Conservation (phyloP, 2,797 vertebrate genomes). For the Distichodus sexfasciatus region DNA sequence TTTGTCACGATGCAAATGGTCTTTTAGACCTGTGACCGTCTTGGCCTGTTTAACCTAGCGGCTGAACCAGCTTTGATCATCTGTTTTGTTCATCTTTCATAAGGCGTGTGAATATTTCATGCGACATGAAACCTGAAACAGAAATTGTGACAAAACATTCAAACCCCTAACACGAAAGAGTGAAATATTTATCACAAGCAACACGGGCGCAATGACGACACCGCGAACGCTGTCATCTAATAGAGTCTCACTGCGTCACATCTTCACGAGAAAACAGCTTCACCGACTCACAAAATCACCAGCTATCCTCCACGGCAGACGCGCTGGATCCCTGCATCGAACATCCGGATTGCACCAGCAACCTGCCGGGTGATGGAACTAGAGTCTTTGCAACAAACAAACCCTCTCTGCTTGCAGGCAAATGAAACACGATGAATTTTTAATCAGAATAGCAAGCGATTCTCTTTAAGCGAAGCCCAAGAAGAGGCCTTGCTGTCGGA, state of each 20-base stretch:
- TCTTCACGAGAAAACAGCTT: not conserved
- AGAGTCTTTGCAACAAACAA: slow-evolving; percentile 62
- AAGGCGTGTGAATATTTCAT: not conserved
- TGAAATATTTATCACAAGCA: not conserved
- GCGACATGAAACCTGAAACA: not conserved
- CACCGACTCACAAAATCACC: no score
- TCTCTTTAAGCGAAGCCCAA: slow-evolving; percentile 67
- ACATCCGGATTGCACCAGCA: not conserved
- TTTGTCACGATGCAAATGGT: no score
- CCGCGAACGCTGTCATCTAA: not conserved
- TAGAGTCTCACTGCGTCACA: not conserved
- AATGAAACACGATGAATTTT: slow-evolving; percentile 74
- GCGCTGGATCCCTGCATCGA: not conserved
- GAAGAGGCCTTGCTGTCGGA: slow-evolving; percentile 58
- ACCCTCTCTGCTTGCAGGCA: slow-evolving; percentile 63
- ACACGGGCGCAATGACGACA: not conserved
- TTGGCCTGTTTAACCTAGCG: no score
- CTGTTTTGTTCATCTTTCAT: not conserved
- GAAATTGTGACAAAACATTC: not conserved
- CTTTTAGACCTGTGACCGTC: no score
- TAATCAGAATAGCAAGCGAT: slow-evolving; percentile 74
- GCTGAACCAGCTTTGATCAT: no score
- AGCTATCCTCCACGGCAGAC: not conserved
- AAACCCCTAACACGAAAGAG: not conserved
- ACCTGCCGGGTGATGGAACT: slow-evolving; percentile 44